Conservation (phyloP, 2,888 invertebrate species). For the Dexiosoma caninum region DNA sequence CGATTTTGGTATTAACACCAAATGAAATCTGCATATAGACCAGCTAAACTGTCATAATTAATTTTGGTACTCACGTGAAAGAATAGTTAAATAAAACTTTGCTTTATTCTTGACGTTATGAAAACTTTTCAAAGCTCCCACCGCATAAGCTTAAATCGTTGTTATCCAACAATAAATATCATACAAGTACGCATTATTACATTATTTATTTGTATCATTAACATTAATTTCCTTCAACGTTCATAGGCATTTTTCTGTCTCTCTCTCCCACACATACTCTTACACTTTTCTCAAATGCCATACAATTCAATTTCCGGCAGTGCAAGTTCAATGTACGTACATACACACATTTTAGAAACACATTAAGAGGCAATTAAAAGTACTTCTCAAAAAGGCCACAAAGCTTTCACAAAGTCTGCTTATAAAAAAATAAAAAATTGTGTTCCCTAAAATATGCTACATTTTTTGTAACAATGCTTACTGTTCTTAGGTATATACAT, state of each 20-base stretch:
- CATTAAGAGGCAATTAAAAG: not conserved
- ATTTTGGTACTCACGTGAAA: too few species aligned
- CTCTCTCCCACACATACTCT: not conserved
- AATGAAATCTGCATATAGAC: too few species aligned
- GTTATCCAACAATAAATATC: constrained; percentile 53
- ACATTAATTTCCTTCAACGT: constrained; percentile 38
- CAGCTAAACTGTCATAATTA: too few species aligned
- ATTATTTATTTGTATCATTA: constrained; percentile 50
- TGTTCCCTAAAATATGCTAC: constrained; percentile 11
- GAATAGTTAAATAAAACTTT: too few species aligned
- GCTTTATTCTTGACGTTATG: too few species aligned
- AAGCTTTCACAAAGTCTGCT: not conserved
- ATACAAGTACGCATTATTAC: constrained; percentile 38
- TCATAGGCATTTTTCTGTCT: not conserved
- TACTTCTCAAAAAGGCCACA: not conserved
- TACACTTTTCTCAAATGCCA: not conserved
- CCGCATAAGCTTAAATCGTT: constrained; percentile 49
- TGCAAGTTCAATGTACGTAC: not conserved
- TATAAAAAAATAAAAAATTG: not conserved
- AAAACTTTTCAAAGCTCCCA: too few species aligned
- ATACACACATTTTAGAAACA: too few species aligned
- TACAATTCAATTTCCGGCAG: not conserved
- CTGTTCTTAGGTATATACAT: too few species aligned
- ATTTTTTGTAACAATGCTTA: not conserved
- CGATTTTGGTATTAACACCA: too few species aligned